phyloP scores from a whole-genome alignment of 2,888 invertebrate species.

The Stenodema calcarata region DNA sequence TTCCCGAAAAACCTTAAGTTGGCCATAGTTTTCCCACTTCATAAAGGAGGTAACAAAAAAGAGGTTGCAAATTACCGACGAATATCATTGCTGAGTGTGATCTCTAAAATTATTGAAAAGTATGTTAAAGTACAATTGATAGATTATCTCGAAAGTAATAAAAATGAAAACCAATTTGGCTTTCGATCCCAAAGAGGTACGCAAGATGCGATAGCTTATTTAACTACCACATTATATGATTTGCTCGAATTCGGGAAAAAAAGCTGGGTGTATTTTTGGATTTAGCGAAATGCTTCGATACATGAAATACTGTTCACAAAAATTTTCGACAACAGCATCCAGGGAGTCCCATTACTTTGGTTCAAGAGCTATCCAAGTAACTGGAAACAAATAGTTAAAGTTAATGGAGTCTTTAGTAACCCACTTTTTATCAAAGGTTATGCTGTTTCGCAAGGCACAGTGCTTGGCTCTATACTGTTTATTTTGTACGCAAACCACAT shows the following conservation, averaged over 20 bases:
- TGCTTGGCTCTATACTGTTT: not conserved
- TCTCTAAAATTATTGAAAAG: not conserved
- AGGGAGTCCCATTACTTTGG: not conserved
- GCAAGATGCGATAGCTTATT: not conserved
- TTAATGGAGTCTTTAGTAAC: not conserved
- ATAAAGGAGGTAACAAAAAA: not conserved
- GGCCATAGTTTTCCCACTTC: not conserved
- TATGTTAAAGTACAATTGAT: not conserved
- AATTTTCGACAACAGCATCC: not conserved
- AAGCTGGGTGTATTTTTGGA: not conserved
- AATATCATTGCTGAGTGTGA: not conserved
- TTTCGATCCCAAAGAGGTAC: not conserved
- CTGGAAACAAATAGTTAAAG: not conserved
- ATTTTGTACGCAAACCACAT: not conserved
- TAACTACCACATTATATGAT: not conserved
- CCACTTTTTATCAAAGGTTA: not conserved
- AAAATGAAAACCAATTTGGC: not conserved
- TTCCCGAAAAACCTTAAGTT: no score
- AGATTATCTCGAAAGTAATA: not conserved
- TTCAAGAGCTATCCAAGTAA: not conserved
- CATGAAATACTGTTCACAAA: not conserved
- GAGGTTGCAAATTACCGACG: not conserved
- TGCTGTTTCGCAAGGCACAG: not conserved
- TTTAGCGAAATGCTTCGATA: not conserved
- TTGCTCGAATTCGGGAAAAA: not conserved